Base-by-base conservation (phyloP, 2,113 vertebrate genomes). In the Chunga burmeisteri region DNA sequence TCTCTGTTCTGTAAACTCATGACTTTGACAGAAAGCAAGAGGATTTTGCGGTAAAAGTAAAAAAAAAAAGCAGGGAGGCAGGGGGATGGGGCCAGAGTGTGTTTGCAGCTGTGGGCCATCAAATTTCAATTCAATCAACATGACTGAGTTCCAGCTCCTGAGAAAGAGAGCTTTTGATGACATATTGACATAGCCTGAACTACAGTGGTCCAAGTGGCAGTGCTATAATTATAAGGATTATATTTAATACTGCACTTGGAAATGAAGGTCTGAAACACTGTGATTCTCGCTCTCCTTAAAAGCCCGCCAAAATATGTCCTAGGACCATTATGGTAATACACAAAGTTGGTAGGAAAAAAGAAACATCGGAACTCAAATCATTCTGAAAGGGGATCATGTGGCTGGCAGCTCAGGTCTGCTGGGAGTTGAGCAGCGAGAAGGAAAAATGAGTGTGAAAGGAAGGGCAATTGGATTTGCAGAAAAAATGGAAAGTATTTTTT, bases 161-260 rank as follows among this genome's bases (percentile, higher is more conserved):
- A 97, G 87, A 98, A 98, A 98, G 93, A 97, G 96, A 96, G 96
- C 96, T 96, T 97, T 98, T 97, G 97, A 98, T 3, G 44, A 97
- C 94, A 87, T 88, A 96, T 87, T 97, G 98, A 98, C 98, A 97
- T 81, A 97, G 95, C 66, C 89, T n/a, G 79, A 95, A 91, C 94
- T 96, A 91, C 63, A 95, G 96, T 92, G 95, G 97, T 82, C 94
- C 95, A 94, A 94, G 86, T 78, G 70, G 93, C 91, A 86, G 52
- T 53, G 88, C 95, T 97, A 70, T 97, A 98, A 97, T 97, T 98
- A 97, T 88, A 94, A 96, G 93, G 94, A 96, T 88, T 96, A 94
- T 97, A 89, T 97, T 96, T 97, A 98, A 94, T 96, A 95, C 92
- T 94, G 30, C 59, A 50, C 90, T 93, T 92, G 27, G 15, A 95